Evolutionary conservation across 2,888 invertebrate species (phyloP), one percentile per base, ranked within the genome.

Genomic region (Polydrusus pterygomalis): DNA sequence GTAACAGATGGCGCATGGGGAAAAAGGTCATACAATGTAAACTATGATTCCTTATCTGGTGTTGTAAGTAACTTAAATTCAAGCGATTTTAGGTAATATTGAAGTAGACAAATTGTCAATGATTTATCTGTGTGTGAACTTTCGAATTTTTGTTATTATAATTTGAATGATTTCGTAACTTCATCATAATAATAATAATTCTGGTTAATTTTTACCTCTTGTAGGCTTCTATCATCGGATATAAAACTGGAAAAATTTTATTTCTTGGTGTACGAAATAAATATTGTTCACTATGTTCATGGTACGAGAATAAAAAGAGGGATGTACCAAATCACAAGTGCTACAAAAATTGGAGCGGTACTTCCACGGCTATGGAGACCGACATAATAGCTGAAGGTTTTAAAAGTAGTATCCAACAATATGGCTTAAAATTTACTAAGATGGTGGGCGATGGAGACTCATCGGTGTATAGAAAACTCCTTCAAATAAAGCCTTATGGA

Each of bases 381-480:
- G 83, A 82, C 54, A 85, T 85, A 11, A 80, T 85, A 15, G 73
- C 79, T 17, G 82, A 85, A 78, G 86, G 83, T 8, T 86, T 85
- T 73, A 76, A 77, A 62, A 38, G 63, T 38, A 84, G 84, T 69
- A 70, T 82, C 8, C 72, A 72, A 30, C 81, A 81, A 79, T 82
- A 85, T 78, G 78, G 79, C 56, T 5, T 86, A 6, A 81, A 81
- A 34, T 86, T 83, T 74, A 78, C 64, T 1, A 75, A 79, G 70
- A 76, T 85, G 45, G 80, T 86, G 11, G 85, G 84, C n/a, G 86
- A 85, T 79, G 85, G 86, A 10, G 86, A 87, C 73, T 82, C 83
- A n/a, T n/a, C n/a, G n/a, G n/a, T n/a, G n/a, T n/a, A n/a, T n/a
- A n/a, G n/a, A n/a, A n/a, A n/a, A n/a, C 79, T 85, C 7, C 10